These are phyloP conservation scores for Brachionus rubens DNA, from an alignment of 1,140 invertebrate genomes.

Conservation along the genomic window DNA sequence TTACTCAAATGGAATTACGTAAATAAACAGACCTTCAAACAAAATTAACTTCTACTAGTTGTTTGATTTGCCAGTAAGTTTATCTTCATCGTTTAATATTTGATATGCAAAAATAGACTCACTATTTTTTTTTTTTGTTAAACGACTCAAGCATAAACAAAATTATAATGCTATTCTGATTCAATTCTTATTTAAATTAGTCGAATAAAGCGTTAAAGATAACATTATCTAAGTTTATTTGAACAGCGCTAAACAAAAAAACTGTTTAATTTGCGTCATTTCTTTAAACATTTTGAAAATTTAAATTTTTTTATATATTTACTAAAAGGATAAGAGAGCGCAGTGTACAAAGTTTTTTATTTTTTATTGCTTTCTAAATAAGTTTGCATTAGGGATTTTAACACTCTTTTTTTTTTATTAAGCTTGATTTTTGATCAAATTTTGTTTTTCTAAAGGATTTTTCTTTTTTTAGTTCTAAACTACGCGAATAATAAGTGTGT, in stretches of 20 bases:
- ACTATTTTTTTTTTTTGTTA: not conserved
- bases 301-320: slow-evolving; percentile 36
- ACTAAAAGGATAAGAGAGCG: slow-evolving; percentile 32
- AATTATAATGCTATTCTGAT: slow-evolving; percentile 25
- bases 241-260: not conserved
- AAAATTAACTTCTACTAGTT: too few species aligned
- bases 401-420: slow-evolving; percentile 18
- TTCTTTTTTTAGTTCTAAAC: too few species aligned
- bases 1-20: too few species aligned
- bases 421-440: slow-evolving; percentile 19
- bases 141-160: not conserved
- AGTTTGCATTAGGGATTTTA: slow-evolving; percentile 31
- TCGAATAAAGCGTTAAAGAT: not conserved
- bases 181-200: slow-evolving; percentile 33
- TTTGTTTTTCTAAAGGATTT: slow-evolving; percentile 29
- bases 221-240: not conserved
- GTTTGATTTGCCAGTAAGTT: too few species aligned
- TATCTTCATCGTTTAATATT: too few species aligned
- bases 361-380: not conserved
- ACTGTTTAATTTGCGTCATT: slow-evolving; percentile 32
- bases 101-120: too few species aligned
- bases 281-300: not conserved
- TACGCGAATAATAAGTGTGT: slow-evolving; percentile 37
- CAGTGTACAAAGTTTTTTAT: not conserved
- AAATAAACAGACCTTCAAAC: too few species aligned